Evolutionary conservation across 1,140 invertebrate species (phyloP).

Genomic region (Aphelinus atriplicis): DNA sequence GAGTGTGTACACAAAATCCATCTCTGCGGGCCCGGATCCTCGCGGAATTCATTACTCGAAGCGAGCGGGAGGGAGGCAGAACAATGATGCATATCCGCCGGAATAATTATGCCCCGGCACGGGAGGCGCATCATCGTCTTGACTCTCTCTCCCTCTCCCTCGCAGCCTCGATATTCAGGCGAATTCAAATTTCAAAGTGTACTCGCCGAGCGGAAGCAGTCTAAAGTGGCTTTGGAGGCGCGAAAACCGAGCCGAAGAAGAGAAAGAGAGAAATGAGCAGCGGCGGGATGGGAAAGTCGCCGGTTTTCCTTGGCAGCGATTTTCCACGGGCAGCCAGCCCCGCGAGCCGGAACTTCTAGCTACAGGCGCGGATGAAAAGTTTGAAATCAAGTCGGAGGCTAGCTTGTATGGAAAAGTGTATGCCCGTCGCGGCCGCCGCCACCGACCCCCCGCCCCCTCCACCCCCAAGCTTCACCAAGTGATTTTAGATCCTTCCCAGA

Average conservation of each 20-base stretch:
- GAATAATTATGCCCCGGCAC: conserved; percentile 38
- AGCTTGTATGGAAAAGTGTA: conserved; percentile 27
- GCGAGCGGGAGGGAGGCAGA: background rate
- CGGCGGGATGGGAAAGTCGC: too few relatives aligned
- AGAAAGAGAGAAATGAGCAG: too few relatives aligned
- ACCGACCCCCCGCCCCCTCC: background rate
- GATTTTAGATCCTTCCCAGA: conserved; percentile 36
- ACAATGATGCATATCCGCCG: background rate
- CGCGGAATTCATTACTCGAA: conserved; percentile 28
- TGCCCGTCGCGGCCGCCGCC: background rate
- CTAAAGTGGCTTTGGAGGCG: conserved; percentile 37
- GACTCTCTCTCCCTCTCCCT: background rate
- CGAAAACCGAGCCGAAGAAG: background rate
- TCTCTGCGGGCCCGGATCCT: background rate
- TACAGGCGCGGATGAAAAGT: conserved; percentile 29
- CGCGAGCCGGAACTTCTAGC: conserved; percentile 18
- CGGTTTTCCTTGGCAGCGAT: too few relatives aligned
- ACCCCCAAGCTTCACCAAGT: conserved; percentile 5
- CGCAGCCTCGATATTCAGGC: conserved; percentile 32
- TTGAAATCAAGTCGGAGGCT: conserved; percentile 31
- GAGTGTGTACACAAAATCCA: conserved; percentile 17
- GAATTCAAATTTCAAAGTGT: conserved; percentile 37
- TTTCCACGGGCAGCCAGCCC: too few relatives aligned
- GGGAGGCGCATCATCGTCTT: conserved; percentile 12
- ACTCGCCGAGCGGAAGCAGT: background rate